phyloP scores from a whole-genome alignment of 2,113 vertebrate genomes.

The Alligator sinensis region DNA sequence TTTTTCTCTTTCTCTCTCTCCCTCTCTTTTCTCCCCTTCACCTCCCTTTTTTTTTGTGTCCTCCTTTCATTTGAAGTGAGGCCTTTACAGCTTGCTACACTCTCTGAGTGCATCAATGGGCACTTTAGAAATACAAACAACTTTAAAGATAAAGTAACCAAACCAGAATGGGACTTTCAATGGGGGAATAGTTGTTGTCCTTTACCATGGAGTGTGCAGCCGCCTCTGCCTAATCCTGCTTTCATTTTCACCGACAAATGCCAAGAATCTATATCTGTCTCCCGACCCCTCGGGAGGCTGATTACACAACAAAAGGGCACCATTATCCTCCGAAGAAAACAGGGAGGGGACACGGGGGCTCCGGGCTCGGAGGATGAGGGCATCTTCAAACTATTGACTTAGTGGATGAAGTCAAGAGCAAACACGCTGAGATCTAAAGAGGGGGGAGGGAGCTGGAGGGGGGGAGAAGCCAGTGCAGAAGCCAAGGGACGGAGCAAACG shows the following conservation, averaged over 20 bases:
- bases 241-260: conserved; percentile 96
- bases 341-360: conserved; percentile 76
- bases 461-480: background rate
- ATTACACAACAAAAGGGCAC: conserved; percentile 94
- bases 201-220: conserved; percentile 91
- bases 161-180: conserved; percentile 83
- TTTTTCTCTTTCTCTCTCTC: too few species aligned
- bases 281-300: conserved; percentile 91
- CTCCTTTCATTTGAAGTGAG: conserved; percentile 53
- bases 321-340: conserved; percentile 87
- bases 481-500: conserved; percentile 43
- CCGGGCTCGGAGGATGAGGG: conserved; percentile 72
- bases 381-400: conserved; percentile 85
- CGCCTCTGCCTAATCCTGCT: conserved; percentile 93
- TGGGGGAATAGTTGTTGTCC: conserved; percentile 86
- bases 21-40: conserved; percentile 23
- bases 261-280: conserved; percentile 91
- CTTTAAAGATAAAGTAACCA: conserved; percentile 85
- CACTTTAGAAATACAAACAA: conserved; percentile 90
- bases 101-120: conserved; percentile 69
- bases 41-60: background rate
- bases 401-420: conserved; percentile 84
- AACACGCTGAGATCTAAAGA: conserved; percentile 69
- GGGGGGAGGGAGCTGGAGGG: background rate
- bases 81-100: conserved; percentile 68